Base-by-base conservation (phyloP, 2,888 invertebrate genomes). In the Molorchus minor region DNA sequence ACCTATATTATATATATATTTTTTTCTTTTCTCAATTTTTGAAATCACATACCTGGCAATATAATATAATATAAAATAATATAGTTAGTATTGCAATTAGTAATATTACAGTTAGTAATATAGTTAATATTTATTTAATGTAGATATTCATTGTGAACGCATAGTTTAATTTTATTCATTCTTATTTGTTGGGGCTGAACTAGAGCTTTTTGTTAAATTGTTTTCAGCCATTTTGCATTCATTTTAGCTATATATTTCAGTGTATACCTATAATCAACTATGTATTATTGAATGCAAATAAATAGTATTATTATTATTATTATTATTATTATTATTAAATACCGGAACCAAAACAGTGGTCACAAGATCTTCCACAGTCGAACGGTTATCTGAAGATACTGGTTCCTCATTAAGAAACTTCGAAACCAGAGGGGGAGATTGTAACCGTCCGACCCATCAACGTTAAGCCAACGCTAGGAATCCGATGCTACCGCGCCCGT, bases 351-450 rank as follows among this genome's bases (percentile, higher is more conserved):
- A 25, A 1, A 16, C 20, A 7, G 16, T 15, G 2, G n/a, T 17
- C 8, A 1, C 45, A 25, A 4, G 19, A 17, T n/a, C 17, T 19
- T 19, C 12, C 8, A 17, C 41, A 7, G 1, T 5, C 41, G 41
- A 8, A 41, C 41, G 41, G 41, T 41, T 16, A 13, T 25, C 12
- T 20, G 17, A 41, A 8, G 4, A 10, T 41, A 2, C 54, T 54
- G 54, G 33, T 46, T 7, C 16, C 54, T 54, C 45, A 20, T 29
- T 53, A 2, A 19, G 19, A 21, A 40, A 33, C 47, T 15, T 60
- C 56, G 41, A n/a, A 44, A 21, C 60, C 60, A 60, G 51, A 60
- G 58, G 60, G 60, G 58, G 60, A 58, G 58, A 13, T 17, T 58
- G 47, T 58, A 58, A 40, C 38, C 52, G 21, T 10, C 45, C 41